These are phyloP conservation scores for Diarsia dahlii DNA, from an alignment of 2,888 invertebrate genomes.

Conservation along the genomic window DNA sequence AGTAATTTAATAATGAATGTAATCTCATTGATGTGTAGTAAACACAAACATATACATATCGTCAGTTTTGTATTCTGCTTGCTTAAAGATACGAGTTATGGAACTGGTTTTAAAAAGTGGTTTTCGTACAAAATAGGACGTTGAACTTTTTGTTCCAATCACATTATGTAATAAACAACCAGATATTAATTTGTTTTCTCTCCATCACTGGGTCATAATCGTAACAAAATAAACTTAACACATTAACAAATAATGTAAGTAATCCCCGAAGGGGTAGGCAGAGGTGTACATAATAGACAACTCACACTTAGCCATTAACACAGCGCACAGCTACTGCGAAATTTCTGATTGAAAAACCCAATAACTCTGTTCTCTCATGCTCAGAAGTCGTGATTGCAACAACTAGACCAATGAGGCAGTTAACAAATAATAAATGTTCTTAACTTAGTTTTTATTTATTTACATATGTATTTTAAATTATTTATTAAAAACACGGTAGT, in stretches of 20 bases:
- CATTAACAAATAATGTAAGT: slow-evolving; percentile 23
- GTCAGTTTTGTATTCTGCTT: slow-evolving; percentile 74
- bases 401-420: background rate
- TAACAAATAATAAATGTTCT: slow-evolving; percentile 43
- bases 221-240: slow-evolving; percentile 56
- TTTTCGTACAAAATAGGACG: slow-evolving; percentile 86
- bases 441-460: slow-evolving; percentile 29
- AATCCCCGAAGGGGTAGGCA: too few relatives aligned
- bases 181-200: slow-evolving; percentile 83
- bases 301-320: too few relatives aligned
- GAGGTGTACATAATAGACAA: too few relatives aligned
- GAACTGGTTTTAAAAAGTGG: slow-evolving; percentile 87
- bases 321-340: too few relatives aligned
- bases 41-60: slow-evolving; percentile 66
- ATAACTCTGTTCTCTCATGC: too few relatives aligned
- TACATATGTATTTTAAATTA: slow-evolving; percentile 10
- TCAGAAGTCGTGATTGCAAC: too few relatives aligned
- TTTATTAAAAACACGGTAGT: slow-evolving; percentile 14
- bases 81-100: slow-evolving; percentile 77
- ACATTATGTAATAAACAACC: slow-evolving; percentile 79
- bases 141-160: slow-evolving; percentile 86
- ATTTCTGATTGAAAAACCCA: too few relatives aligned
- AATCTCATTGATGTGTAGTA: slow-evolving; percentile 66
- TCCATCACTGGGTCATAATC: slow-evolving; percentile 71
- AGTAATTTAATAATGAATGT: slow-evolving; percentile 65